phyloP scores from a whole-genome alignment of 2,888 invertebrate genomes.

The Stenolophus ochropezus region DNA sequence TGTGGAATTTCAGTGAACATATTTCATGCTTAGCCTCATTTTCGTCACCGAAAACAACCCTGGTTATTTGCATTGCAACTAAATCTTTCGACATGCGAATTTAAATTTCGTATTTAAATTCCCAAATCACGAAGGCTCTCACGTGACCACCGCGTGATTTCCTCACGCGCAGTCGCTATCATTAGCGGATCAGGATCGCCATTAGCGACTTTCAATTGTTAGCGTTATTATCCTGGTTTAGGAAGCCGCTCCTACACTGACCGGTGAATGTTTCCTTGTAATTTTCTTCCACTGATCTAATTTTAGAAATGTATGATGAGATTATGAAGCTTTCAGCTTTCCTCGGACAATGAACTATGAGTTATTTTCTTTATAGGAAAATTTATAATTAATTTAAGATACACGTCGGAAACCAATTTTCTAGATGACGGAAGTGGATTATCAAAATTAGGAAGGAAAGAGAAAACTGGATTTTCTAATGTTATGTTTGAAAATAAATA shows the following conservation, averaged over 20 bases:
- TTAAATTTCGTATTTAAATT: neutral
- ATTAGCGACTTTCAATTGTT: neutral
- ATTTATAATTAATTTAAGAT: neutral
- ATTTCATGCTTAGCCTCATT: neutral
- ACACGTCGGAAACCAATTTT: neutral
- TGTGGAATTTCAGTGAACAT: neutral
- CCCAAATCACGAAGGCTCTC: neutral
- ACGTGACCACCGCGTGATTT: neutral
- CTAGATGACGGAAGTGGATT: neutral
- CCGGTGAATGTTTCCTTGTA: neutral
- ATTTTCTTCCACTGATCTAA: neutral
- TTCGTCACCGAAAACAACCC: neutral
- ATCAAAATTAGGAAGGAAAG: neutral
- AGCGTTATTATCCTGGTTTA: neutral
- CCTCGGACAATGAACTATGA: neutral
- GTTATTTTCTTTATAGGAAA: neutral
- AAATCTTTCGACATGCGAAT: neutral
- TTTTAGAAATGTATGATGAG: neutral
- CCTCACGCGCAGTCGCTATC: too few species aligned
- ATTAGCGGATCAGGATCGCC: neutral
- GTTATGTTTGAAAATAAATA: neutral
- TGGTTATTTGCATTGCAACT: too few species aligned
- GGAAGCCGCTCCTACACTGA: neutral
- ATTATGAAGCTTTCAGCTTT: neutral
- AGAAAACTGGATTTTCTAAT: neutral